These are phyloP conservation scores for Seira musarum DNA, from an alignment of 2,888 invertebrate species.

Conservation along the genomic window DNA sequence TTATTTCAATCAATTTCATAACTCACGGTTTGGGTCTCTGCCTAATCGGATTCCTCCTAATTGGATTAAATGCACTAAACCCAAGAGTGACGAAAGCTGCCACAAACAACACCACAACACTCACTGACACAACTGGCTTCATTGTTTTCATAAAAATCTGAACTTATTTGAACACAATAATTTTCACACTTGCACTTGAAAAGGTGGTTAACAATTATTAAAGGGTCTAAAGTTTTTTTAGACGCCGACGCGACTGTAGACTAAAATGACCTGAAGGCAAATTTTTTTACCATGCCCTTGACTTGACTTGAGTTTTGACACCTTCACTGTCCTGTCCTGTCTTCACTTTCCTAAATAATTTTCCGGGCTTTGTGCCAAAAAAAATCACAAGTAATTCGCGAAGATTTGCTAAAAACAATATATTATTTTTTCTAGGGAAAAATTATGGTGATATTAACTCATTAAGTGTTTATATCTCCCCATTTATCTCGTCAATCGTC, in stretches of 20 bases:
- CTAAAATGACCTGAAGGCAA: slow-evolving; percentile 8
- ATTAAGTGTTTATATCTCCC: no score
- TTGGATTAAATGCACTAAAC: slow-evolving; percentile 19
- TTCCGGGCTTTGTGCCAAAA: no score
- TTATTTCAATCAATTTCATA: slow-evolving; percentile 14
- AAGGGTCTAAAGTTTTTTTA: neutral
- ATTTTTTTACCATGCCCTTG: no score
- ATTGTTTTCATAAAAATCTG: no score
- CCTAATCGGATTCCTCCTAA: slow-evolving; percentile 50
- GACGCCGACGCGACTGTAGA: neutral
- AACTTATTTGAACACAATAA: slow-evolving; percentile 17
- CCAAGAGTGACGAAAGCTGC: slow-evolving; percentile 30
- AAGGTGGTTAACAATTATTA: slow-evolving; percentile 9
- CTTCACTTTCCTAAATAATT: no score
- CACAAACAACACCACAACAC: slow-evolving; percentile 8
- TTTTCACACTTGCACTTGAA: neutral
- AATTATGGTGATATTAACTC: no score
- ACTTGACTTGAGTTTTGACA: no score
- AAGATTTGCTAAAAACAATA: no score
- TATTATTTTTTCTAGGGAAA: no score
- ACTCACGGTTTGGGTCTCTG: slow-evolving; percentile 53
- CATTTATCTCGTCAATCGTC: no score
- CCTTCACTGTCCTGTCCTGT: no score
- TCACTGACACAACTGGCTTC: slow-evolving; percentile 36
- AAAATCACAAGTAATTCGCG: no score